Base-by-base conservation (phyloP, 2,888 invertebrate species). In the Calliscelio sp. region DNA sequence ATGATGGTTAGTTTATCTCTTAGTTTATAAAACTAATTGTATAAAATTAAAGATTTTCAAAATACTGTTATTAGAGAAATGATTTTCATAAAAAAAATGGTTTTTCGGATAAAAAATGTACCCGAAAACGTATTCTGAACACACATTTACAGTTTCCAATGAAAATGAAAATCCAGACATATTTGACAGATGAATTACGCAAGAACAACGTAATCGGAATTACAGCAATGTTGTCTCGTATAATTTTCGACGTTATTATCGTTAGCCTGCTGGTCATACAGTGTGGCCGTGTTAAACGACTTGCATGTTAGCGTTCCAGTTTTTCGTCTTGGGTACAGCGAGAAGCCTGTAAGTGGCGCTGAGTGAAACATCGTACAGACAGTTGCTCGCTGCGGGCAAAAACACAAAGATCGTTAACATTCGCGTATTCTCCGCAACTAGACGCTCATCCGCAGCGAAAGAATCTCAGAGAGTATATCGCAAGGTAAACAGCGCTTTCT, bases 301-400 rank as follows among this genome's bases (percentile, higher is more conserved):
- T 79, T 83, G 84, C 84, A 86, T 85, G 85, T 84, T 74, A 84
- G 85, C 82, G 84, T 86, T 87, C 86, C 84, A 86, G 86, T 88
- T 88, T 88, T 88, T 88, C 87, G 82, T 63, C 55, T 38, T 46
- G 61, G 71, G 61, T 63, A 73, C 73, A 66, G 73, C 73, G 73
- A 81, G 81, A 84, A 80, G 80, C 80, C 87, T 83, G 83, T 86
- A 85, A 86, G 85, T 86, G 85, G 85, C 75, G 87, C 85, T 87
- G 89, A 89, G 88, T 88, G 89, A 89, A 88, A 89, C 89, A 88
- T 89, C 88, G 89, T 81, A 82, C 85, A 85, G 88, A 87, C 87
- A 88, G 87, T 88, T 86, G 81, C 79, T 85, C 53, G 86, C 81
- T 71, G 74, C 84, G 61, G 87, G 87, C 88, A 89, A 89, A 89